phyloP scores from a whole-genome alignment of 2,888 invertebrate species.

The Cryptus armator region DNA sequence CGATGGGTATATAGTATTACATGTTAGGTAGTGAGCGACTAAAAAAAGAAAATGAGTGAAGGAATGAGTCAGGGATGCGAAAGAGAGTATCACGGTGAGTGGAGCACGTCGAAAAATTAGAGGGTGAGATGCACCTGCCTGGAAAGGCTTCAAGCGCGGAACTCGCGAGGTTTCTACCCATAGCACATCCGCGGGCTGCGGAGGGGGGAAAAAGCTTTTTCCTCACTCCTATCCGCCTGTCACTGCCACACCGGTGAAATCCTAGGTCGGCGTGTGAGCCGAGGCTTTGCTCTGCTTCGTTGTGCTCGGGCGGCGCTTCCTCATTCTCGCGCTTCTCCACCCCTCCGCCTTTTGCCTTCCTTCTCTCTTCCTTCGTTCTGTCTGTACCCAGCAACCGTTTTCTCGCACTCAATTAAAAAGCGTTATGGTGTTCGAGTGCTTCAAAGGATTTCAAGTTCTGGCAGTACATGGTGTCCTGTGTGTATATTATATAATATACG shows the following conservation, averaged over 20 bases:
- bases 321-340: slow-evolving; percentile 8
- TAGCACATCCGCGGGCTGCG: not conserved
- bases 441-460: slow-evolving; percentile 28
- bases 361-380: slow-evolving; percentile 18
- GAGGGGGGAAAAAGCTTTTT: slow-evolving; percentile 36
- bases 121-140: slow-evolving; percentile 32
- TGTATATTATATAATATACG: not conserved
- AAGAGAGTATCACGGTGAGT: slow-evolving; percentile 4
- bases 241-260: slow-evolving; percentile 16
- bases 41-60: slow-evolving; percentile 9
- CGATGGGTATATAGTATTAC: not conserved
- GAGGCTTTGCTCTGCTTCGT: slow-evolving; percentile 25
- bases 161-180: slow-evolving; percentile 17
- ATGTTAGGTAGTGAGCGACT: no score
- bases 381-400: slow-evolving; percentile 15
- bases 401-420: slow-evolving; percentile 55
- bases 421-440: slow-evolving; percentile 41
- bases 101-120: slow-evolving; percentile 47
- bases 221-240: not conserved
- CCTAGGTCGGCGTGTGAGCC: slow-evolving; percentile 20
- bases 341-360: not conserved
- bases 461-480: not conserved
- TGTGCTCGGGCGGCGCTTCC: not conserved
- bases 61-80: slow-evolving; percentile 31
- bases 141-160: slow-evolving; percentile 33